Evolutionary conservation across 2,888 invertebrate species (phyloP).

Genomic region (Bugula neritina): DNA sequence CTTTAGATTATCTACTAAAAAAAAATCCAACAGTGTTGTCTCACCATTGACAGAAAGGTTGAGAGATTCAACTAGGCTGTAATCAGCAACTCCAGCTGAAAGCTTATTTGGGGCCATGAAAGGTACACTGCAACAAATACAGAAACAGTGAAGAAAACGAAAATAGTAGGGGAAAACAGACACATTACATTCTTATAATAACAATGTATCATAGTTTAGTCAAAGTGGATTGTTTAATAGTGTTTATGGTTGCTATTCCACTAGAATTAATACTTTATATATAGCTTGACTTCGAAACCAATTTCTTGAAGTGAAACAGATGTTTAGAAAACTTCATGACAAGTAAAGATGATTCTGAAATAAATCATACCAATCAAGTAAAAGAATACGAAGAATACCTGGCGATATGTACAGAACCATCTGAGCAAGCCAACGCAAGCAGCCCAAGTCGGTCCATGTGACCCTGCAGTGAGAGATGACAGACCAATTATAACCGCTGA

Average conservation of each 20-base stretch:
- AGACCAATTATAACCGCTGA: no score
- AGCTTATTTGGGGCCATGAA: not conserved
- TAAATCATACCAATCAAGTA: not conserved
- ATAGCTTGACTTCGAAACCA: no score
- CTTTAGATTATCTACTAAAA: not conserved
- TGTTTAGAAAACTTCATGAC: no score
- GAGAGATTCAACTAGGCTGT: not conserved
- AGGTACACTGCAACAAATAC: not conserved
- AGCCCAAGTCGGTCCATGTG: not conserved
- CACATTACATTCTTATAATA: no score
- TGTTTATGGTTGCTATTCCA: no score
- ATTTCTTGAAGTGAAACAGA: no score
- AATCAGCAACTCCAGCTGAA: not conserved
- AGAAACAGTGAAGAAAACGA: no score
- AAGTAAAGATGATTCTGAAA: no score
- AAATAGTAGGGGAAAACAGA: no score
- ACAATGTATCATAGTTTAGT: not conserved
- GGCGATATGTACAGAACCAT: slow-evolving; percentile 15
- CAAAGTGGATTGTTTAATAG: not conserved
- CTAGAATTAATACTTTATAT: no score
- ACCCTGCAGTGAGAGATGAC: not conserved
- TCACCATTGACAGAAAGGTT: not conserved
- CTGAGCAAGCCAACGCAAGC: not conserved
- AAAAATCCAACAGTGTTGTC: not conserved
- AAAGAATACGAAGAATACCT: not conserved